A percentile compares a stretch with the other conserved stretches of the same genome.
Conservation (phyloP, 1,140 invertebrate species). For the Eumaeus atala region DNA sequence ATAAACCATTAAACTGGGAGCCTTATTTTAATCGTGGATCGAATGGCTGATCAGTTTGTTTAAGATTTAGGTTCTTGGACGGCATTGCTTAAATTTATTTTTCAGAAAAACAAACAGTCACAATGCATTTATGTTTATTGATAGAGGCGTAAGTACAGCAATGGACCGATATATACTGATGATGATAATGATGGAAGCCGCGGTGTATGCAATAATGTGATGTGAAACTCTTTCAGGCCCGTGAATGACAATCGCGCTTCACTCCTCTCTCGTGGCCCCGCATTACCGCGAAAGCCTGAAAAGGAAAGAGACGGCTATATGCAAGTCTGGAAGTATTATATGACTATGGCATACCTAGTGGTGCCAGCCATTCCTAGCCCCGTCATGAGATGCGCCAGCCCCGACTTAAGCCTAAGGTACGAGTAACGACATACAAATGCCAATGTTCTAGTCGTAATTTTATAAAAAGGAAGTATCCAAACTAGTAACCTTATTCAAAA, state of each 20-base stretch:
- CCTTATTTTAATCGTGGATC: too few species aligned
- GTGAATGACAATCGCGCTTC: conserved; percentile 97
- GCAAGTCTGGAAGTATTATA: conserved; percentile 93
- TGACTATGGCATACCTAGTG: conserved; percentile 94
- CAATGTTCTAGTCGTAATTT: too few species aligned
- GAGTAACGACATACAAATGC: conserved; percentile 12
- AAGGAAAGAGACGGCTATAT: conserved; percentile 95
- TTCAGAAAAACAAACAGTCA: background rate
- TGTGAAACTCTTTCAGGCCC: conserved; percentile 80
- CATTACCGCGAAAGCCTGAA: conserved; percentile 85
- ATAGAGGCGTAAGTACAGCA: background rate
- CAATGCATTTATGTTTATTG: background rate
- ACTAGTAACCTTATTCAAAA: too few species aligned
- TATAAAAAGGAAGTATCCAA: too few species aligned
- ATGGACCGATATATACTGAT: background rate
- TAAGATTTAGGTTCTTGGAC: too few species aligned
- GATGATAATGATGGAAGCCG: too few species aligned
- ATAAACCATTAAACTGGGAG: too few species aligned
- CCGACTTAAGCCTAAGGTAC: conserved; percentile 92
- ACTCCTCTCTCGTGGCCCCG: conserved; percentile 84
- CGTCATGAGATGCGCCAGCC: conserved; percentile 91
- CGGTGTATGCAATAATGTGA: background rate
- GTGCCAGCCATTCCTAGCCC: conserved; percentile 90
- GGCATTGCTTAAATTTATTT: too few species aligned
- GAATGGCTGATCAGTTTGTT: too few species aligned